A percentile compares a stretch with the other conserved stretches of the same genome.
Evolutionary conservation across 2,797 vertebrate genomes (phyloP).

Genomic region (Philypnodon macrostomus): DNA sequence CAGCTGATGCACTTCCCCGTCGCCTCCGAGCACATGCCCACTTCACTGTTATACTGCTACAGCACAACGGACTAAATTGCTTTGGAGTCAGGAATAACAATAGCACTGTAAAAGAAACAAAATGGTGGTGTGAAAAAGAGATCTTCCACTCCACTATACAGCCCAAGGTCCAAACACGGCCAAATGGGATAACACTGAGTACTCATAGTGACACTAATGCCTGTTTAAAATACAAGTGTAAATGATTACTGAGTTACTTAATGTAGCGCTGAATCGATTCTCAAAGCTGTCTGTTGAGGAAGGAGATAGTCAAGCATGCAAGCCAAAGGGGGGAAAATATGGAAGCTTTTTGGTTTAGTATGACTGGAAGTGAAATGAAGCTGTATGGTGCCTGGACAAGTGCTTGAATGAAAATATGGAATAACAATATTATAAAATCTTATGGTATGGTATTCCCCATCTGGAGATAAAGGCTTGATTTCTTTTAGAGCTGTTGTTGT

Average conservation of each 20-base stretch:
- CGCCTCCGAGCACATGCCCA: constrained; percentile 50
- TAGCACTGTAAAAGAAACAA: constrained; percentile 45
- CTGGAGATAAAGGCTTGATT: no score
- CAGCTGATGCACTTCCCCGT: constrained; percentile 63
- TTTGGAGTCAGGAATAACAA: constrained; percentile 36
- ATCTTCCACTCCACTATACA: constrained; percentile 70
- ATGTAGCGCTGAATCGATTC: constrained; percentile 79
- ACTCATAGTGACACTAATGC: constrained; percentile 66
- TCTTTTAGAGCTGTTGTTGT: no score
- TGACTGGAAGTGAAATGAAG: constrained; percentile 25
- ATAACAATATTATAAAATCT: no score
- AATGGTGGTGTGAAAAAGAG: constrained; percentile 54
- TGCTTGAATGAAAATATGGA: no score
- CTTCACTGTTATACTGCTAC: constrained; percentile 33
- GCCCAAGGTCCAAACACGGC: constrained; percentile 57
- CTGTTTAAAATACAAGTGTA: constrained; percentile 76
- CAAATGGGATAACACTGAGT: constrained; percentile 45
- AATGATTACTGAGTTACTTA: constrained; percentile 77
- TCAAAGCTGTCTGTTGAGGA: constrained; percentile 62
- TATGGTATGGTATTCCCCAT: no score
- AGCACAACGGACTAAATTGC: constrained; percentile 44
- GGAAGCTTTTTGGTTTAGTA: constrained; percentile 65
- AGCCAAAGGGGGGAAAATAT: constrained; percentile 68
- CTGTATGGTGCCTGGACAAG: no score
- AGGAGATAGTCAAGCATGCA: constrained; percentile 59